These are phyloP conservation scores for Menura novaehollandiae DNA, from an alignment of 2,113 vertebrate genomes.

Conservation along the genomic window DNA sequence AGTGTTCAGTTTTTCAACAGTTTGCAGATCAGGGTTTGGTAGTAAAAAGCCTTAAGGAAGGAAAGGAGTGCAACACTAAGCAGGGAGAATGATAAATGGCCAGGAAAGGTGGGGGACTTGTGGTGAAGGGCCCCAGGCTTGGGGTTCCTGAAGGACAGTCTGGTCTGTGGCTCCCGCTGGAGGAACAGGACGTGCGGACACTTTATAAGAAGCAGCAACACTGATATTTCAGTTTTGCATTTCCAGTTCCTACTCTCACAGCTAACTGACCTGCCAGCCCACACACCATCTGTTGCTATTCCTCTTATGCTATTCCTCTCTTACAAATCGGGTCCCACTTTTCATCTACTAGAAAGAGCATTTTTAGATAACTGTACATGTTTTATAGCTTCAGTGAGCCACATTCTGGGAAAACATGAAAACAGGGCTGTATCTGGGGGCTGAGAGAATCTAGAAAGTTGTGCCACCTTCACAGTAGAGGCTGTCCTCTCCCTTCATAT, in stretches of 20 bases:
- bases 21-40: not conserved
- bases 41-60: not conserved
- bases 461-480: not conserved
- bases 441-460: not conserved
- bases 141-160: not conserved
- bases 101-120: not conserved
- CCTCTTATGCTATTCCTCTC: not conserved
- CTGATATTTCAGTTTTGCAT: not conserved
- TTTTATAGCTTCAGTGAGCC: not conserved
- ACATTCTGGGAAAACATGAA: not conserved
- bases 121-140: not conserved
- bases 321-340: not conserved
- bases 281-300: not conserved
- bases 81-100: fast-evolving
- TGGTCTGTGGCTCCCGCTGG: not conserved
- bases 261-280: conserved; percentile 9
- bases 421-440: not conserved
- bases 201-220: not conserved
- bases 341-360: not conserved
- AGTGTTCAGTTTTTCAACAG: not conserved
- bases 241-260: not conserved
- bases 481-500: not conserved
- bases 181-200: not conserved
- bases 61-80: not conserved
- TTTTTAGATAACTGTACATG: not conserved